Percentiles rank a stretch among this genome's conserved stretches.
These are phyloP conservation scores for Tragelaphus imberbis DNA, from an alignment of 2,113 vertebrate species.

Conservation along the genomic window DNA sequence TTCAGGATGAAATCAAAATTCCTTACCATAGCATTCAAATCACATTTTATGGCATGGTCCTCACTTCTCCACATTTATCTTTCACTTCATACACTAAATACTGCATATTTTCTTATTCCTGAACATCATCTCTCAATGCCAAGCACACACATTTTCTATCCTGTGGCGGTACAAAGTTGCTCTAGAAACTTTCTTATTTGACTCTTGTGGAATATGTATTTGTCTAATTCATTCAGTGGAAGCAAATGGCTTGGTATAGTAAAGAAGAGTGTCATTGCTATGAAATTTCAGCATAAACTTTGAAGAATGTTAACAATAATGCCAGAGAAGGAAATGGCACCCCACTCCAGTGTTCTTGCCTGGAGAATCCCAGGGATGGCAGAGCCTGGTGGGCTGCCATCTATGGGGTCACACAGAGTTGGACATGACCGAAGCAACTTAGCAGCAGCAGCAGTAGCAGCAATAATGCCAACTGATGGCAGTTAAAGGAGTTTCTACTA, in stretches of 20 bases:
- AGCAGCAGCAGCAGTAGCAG: too few species aligned
- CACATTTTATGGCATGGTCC: not conserved
- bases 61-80: not conserved
- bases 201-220: not conserved
- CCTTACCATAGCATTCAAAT: not conserved
- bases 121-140: not conserved
- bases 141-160: not conserved
- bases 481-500: not conserved
- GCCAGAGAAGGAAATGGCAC: too few species aligned
- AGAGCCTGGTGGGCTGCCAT: too few species aligned
- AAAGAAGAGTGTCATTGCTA: not conserved
- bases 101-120: not conserved
- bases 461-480: not conserved
- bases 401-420: too few species aligned
- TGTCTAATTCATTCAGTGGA: not conserved
- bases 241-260: not conserved
- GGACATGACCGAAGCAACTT: too few species aligned
- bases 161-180: not conserved
- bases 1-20: not conserved
- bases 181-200: not conserved
- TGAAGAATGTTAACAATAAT: not conserved
- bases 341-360: too few species aligned
- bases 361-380: too few species aligned
- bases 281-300: not conserved
- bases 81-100: not conserved